These are phyloP conservation scores for Sorex araneus DNA, from an alignment of 2,113 vertebrate genomes.

Conservation along the genomic window DNA sequence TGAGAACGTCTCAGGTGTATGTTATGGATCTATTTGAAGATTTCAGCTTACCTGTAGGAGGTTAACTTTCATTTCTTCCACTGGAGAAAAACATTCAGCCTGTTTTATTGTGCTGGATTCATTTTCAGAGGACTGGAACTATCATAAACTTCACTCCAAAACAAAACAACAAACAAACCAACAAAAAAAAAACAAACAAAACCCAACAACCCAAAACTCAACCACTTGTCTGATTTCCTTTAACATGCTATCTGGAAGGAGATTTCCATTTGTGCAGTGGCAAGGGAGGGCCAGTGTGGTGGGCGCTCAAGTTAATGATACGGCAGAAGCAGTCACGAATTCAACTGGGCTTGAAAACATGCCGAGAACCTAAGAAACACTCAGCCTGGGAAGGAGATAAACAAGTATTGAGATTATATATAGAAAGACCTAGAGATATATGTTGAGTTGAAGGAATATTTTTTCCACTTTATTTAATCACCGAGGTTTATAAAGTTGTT, in stretches of 20 bases:
- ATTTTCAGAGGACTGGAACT: slow-evolving; percentile 49
- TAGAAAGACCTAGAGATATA: too few species aligned
- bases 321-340: background rate
- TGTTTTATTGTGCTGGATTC: slow-evolving; percentile 54
- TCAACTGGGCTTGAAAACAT: background rate
- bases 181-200: too few species aligned
- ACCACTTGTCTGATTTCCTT: background rate
- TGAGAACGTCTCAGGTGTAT: background rate
- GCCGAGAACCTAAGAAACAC: background rate
- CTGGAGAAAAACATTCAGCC: slow-evolving; percentile 27
- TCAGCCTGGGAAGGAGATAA: background rate
- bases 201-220: background rate
- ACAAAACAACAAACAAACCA: background rate
- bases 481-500: too few species aligned
- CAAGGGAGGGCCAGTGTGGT: background rate
- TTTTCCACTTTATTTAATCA: too few species aligned
- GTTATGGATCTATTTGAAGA: slow-evolving; percentile 55
- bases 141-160: background rate
- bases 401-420: background rate
- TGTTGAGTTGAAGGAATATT: too few species aligned
- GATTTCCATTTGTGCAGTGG: background rate
- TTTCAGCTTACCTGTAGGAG: slow-evolving; percentile 74
- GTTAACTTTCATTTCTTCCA: slow-evolving; percentile 53
- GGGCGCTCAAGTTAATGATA: background rate
- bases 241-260: too few species aligned